Evolutionary conservation across 2,113 vertebrate genomes (phyloP), one percentile per base, ranked within the genome.

Genomic region (Leptocoma aspasia): DNA sequence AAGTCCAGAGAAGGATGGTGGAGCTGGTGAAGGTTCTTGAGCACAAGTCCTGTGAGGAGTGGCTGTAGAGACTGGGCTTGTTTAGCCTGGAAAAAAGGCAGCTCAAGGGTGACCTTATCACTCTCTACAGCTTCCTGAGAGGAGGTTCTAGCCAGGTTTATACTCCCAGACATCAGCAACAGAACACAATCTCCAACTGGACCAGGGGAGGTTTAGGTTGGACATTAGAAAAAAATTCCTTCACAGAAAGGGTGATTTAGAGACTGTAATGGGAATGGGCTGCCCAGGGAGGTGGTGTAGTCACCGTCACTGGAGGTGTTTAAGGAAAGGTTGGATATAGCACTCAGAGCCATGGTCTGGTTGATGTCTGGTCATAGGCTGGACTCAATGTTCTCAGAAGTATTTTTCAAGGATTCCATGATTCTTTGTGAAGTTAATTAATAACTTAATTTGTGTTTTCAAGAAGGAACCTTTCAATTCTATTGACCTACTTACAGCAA

Each of bases 361-460:
- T 18, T 45, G 28, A 15, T 65, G 44, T 37, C 45, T 23, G 14
- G 3, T 30, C 28, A 30, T 2, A 26, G 39, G n/a, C 12, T 82
- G 53, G n/a, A 47, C 14, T 31, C 0, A 0, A 10, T 41, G 45
- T 41, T n/a, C 45, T 68, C 53, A 47, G 19, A 75, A 20, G 6
- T n/a, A 10, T 75, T 73, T 53, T 82, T 13, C 39, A 37, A 53
- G 31, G 13, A 75, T 35, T 31, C 17, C 26, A 30, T 41, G 45
- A 41, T 26, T 60, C 20, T 53, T 6, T n/a, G 18, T 41, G n/a
- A 60, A 63, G n/a, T 54, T 83, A 71, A 66, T 56, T 61, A 54
- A 61, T 68, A 85, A 41, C 10, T 57, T 59, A 39, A 72, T 85
- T 72, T 1, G 1, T 47, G 6, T 50, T 45, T 30, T 60, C 35